Evolutionary conservation across 2,888 invertebrate genomes (phyloP).

Genomic region (Lymantria dispar): DNA sequence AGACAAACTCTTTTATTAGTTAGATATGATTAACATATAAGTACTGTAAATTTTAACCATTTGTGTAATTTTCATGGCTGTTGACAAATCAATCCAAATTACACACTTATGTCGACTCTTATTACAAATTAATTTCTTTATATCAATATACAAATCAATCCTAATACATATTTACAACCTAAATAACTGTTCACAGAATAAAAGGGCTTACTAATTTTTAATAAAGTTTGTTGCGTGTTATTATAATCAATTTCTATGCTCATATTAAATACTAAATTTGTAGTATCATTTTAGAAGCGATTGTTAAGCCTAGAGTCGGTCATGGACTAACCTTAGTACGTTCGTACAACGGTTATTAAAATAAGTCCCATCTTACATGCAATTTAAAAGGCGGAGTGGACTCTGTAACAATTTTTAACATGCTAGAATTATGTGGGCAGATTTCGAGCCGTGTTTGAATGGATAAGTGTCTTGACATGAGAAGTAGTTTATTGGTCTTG

Average conservation of each 20-base stretch:
- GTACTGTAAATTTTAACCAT: neutral
- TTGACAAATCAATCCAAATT: too few relatives aligned
- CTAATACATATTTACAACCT: too few relatives aligned
- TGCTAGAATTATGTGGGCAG: slow-evolving; percentile 62
- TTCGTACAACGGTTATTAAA: slow-evolving; percentile 48
- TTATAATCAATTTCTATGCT: neutral
- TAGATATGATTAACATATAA: neutral
- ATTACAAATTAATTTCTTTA: too few relatives aligned
- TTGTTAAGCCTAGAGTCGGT: slow-evolving; percentile 37
- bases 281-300: slow-evolving; percentile 21
- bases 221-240: neutral
- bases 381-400: slow-evolving; percentile 43
- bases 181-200: too few relatives aligned
- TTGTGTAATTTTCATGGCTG: too few relatives aligned
- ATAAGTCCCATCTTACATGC: slow-evolving; percentile 40
- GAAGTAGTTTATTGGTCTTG: slow-evolving; percentile 67
- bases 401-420: slow-evolving; percentile 43
- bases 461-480: slow-evolving; percentile 66
- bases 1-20: neutral
- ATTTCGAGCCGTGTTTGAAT: slow-evolving; percentile 48
- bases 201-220: too few relatives aligned
- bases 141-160: too few relatives aligned
- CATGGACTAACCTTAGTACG: slow-evolving; percentile 51
- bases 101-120: too few relatives aligned
- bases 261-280: slow-evolving; percentile 6